Evolutionary conservation across 2,797 vertebrate genomes (phyloP).

Genomic region (Anableps anableps): DNA sequence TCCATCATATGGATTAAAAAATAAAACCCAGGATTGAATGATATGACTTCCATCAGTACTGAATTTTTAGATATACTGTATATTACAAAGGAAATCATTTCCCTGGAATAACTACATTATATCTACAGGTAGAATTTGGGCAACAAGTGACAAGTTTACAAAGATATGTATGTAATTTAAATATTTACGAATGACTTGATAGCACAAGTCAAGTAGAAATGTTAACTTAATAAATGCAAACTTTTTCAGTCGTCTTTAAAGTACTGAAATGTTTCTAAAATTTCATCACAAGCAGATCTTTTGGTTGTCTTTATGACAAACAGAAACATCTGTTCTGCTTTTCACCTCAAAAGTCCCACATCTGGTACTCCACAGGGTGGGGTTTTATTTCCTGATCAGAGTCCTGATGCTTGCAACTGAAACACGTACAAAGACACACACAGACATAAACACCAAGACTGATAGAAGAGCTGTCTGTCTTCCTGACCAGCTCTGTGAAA

Average conservation of each 20-base stretch:
- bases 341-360: constrained; percentile 46
- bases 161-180: not conserved
- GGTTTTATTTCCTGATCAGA: constrained; percentile 69
- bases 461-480: constrained; percentile 69
- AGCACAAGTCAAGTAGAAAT: not conserved
- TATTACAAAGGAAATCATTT: not conserved
- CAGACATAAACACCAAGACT: constrained; percentile 39
- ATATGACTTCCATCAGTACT: not conserved
- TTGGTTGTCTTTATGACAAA: constrained; percentile 40
- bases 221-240: constrained; percentile 4
- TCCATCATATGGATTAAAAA: not conserved
- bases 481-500: constrained; percentile 72
- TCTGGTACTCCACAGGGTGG: constrained; percentile 57
- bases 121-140: not conserved
- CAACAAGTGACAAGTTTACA: not conserved
- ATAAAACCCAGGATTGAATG: not conserved
- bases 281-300: constrained; percentile 21
- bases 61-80: not conserved
- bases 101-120: not conserved
- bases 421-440: constrained; percentile 42
- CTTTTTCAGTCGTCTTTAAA: constrained; percentile 7
- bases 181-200: not conserved
- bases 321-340: constrained; percentile 37
- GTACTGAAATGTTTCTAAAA: not conserved
- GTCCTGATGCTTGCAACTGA: constrained; percentile 60